phyloP scores from a whole-genome alignment of 1,140 invertebrate genomes.

The Batillaria attramentaria region DNA sequence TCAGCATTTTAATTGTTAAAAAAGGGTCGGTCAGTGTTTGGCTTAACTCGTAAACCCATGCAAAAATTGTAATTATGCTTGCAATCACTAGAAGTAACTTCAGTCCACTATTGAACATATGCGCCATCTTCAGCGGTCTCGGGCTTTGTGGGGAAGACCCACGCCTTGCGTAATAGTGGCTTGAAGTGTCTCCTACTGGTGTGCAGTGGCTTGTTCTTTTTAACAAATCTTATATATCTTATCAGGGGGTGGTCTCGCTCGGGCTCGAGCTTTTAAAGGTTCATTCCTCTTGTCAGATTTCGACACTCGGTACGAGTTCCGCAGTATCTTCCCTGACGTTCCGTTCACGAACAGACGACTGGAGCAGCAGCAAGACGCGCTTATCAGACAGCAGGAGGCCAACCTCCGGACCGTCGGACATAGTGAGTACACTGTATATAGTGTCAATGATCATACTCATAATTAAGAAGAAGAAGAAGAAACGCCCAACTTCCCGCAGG shows the following conservation, averaged over 20 bases:
- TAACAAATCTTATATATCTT: too few relatives aligned
- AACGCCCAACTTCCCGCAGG: background rate
- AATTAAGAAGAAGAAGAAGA: background rate
- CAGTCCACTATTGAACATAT: too few relatives aligned
- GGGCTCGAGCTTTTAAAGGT: background rate
- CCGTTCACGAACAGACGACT: slow-evolving; percentile 60
- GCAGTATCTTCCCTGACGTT: slow-evolving; percentile 63
- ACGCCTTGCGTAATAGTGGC: too few relatives aligned
- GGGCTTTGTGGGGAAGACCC: too few relatives aligned
- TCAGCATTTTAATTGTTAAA: too few relatives aligned
- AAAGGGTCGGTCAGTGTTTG: too few relatives aligned
- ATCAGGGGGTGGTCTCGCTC: too few relatives aligned
- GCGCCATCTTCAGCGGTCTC: too few relatives aligned
- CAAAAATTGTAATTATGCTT: background rate
- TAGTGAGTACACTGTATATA: background rate
- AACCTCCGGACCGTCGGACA: slow-evolving; percentile 36
- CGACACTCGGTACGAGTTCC: slow-evolving; percentile 55
- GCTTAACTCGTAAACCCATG: too few relatives aligned
- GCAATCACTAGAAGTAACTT: too few relatives aligned
- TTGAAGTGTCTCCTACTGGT: too few relatives aligned
- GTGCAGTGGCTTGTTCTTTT: too few relatives aligned
- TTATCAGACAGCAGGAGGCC: slow-evolving; percentile 63
- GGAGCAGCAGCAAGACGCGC: slow-evolving; percentile 63
- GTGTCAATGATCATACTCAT: background rate
- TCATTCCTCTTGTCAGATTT: slow-evolving; percentile 44